Base-by-base conservation (phyloP, 1,140 invertebrate species). In the Pachyrhynchus sulphureomaculatus region DNA sequence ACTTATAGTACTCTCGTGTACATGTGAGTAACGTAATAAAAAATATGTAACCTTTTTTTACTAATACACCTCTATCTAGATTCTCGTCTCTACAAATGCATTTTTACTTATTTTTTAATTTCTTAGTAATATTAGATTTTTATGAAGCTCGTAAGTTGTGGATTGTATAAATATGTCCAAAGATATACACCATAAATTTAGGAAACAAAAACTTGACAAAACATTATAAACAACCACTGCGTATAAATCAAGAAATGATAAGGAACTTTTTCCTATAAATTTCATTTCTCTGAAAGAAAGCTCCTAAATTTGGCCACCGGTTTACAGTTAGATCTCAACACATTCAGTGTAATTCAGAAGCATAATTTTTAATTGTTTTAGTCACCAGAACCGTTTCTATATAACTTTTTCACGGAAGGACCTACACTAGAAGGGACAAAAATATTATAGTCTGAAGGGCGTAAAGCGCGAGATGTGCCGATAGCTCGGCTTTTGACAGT, bases 331-430 rank as follows among this genome's bases (percentile, higher is more conserved):
- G 34, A 13, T 60, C 47, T 60, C 39, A 51, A 20, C 47, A 39
- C 37, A 52, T 56, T 33, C 57, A 10, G 57, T 60, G 57, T 60
- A 60, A 60, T 60, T 60, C 57, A 60, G 57, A 39, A 60, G 57
- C 57, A 60, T 60, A 33, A 44, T 52, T 34, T 52, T 36, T 60
- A 60, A 60, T 60, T 60, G 47, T 39, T 51, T 47, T 60, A 47
- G 57, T 29, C 57, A 52, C 34, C 23, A 42, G 15, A 54, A 23
- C 41, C 39, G 39, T 42, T n/a, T n/a, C n/a, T n/a, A 37, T 34
- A 21, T 34, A 58, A 39, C 33, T 33, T 48, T n/a, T 60, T 60
- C 57, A 60, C 15, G 29, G 57, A 60, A 60, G 44, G 55, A 15
- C 39, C 34, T 24, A 15, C n/a, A 21, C 29, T 10, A 56, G 29